Evolutionary conservation across 1,140 invertebrate species (phyloP), one percentile per base, ranked within the genome.

Genomic region (Elymnias hypermnestra): DNA sequence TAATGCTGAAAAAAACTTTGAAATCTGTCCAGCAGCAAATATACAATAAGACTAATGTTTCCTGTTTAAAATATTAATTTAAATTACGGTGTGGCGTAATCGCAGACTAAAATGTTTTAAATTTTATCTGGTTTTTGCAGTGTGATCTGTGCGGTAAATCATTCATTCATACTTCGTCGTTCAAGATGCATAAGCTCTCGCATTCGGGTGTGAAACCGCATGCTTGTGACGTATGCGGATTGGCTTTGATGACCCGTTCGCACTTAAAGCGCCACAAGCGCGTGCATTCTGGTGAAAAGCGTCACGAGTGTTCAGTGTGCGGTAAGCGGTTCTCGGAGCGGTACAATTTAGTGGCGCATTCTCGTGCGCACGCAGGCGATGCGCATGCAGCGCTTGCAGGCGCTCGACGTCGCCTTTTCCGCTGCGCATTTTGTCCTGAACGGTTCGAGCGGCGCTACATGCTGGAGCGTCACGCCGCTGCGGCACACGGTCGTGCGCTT

Each of bases 101-200:
- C n/a, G n/a, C n/a, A n/a, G n/a, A n/a, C n/a, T n/a, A n/a, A n/a
- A n/a, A n/a, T n/a, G n/a, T n/a, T n/a, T n/a, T n/a, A n/a, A n/a
- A n/a, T n/a, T n/a, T n/a, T n/a, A n/a, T n/a, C n/a, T n/a, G n/a
- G 28, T 13, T 17, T 9, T 28, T 47, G 43, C 79, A 89, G 79
- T 92, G 91, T 66, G 90, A 91, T 63, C 58, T 89, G 36, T 92
- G 91, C 83, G 90, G 90, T 19, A 92, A 92, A 81, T 88, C 89
- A 40, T 92, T 92, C 72, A 83, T 91, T 43, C 90, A 92, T 84
- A 91, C 91, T 53, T 91, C 90, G 25, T 91, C 90, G 7, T 91
- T 91, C 72, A 90, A 90, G 63, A 90, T 91, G 86, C 91, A 92
- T 70, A 88, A 87, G 68, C 71, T 91, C 55, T 89, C 89, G 25